Percentiles rank a stretch among this genome's conserved stretches.
Evolutionary conservation across 37 sponge, comb jelly and placozoan genomes (phyloP).

Genomic region (Ephydatia muelleri): DNA sequence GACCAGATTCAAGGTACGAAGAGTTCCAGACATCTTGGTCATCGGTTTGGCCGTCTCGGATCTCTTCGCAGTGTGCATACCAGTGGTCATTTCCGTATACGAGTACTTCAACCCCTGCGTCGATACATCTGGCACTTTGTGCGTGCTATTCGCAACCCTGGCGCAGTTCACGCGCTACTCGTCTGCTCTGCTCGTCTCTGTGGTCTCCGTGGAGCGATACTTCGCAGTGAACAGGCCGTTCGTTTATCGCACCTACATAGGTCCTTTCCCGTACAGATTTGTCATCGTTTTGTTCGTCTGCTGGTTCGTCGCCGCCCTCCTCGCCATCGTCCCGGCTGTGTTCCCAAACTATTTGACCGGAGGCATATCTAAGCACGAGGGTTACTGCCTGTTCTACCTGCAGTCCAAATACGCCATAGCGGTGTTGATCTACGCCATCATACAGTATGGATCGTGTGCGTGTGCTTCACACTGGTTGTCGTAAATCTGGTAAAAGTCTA

Average conservation of each 20-base stretch:
- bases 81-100: slow-evolving; percentile 51
- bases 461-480: slow-evolving; percentile 49
- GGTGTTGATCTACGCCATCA: slow-evolving; percentile 43
- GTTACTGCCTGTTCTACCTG: slow-evolving; percentile 70
- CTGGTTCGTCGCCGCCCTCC: slow-evolving; percentile 15
- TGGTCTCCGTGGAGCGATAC: slow-evolving; percentile 80
- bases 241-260: slow-evolving; percentile 51
- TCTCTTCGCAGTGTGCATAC: slow-evolving; percentile 53
- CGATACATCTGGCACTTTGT: slow-evolving; percentile 24
- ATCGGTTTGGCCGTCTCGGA: slow-evolving; percentile 69
- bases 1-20: slow-evolving; percentile 50
- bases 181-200: slow-evolving; percentile 59
- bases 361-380: slow-evolving; percentile 17
- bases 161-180: slow-evolving; percentile 64
- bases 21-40: slow-evolving; percentile 74
- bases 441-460: slow-evolving; percentile 68
- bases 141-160: slow-evolving; percentile 46
- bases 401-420: slow-evolving; percentile 41
- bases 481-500: slow-evolving; percentile 33
- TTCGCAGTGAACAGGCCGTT: slow-evolving; percentile 72
- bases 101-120: slow-evolving; percentile 35
- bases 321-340: slow-evolving; percentile 62
- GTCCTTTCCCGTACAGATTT: slow-evolving; percentile 13
- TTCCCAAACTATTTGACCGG: slow-evolving; percentile 4
- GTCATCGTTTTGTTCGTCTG: slow-evolving; percentile 28